These are phyloP conservation scores for Garrulus glandarius DNA, from an alignment of 2,797 vertebrate species.

Conservation along the genomic window DNA sequence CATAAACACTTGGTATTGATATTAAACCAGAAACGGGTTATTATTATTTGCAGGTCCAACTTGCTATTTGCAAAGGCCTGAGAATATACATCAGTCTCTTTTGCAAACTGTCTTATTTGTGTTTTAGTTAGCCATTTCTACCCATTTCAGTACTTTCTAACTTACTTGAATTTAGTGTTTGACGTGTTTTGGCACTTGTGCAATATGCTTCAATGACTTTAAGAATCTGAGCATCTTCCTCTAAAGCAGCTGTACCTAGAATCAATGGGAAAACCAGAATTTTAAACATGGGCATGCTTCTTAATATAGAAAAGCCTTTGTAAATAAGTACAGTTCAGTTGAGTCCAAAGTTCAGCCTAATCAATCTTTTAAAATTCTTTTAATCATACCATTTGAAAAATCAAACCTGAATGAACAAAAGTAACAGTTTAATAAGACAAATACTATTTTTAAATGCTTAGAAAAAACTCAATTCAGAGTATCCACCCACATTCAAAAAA, in stretches of 20 bases:
- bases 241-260: slow-evolving; percentile 93
- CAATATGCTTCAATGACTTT: slow-evolving; percentile 99
- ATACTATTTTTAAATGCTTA: background rate
- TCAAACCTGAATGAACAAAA: background rate
- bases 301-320: background rate
- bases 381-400: background rate
- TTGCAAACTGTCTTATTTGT: background rate
- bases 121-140: background rate
- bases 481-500: background rate
- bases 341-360: background rate
- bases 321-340: background rate
- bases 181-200: slow-evolving; percentile 97
- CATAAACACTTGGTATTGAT: background rate
- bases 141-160: background rate
- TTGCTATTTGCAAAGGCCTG: background rate
- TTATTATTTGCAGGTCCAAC: background rate
- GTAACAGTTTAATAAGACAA: background rate
- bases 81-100: background rate
- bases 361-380: background rate
- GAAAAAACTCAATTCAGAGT: background rate
- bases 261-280: background rate
- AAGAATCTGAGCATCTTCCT: slow-evolving; percentile 97
- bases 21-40: background rate
- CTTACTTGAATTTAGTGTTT: slow-evolving; percentile 99
- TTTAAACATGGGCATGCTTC: background rate